Evolutionary conservation across 2,797 vertebrate genomes (phyloP).

Genomic region (Periophthalmus magnuspinnatus): DNA sequence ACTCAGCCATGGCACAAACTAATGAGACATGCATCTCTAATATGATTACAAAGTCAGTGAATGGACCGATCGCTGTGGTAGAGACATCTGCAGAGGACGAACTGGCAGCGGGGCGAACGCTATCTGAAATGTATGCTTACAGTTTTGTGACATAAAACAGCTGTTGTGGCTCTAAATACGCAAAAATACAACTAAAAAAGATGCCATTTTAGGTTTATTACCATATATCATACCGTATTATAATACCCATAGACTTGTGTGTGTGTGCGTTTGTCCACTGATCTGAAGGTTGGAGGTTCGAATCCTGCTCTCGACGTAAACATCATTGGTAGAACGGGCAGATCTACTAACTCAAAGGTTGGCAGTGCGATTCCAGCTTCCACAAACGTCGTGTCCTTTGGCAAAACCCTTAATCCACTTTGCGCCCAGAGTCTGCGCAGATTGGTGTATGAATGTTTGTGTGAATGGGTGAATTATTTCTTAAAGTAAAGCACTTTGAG

Average conservation of each 20-base stretch:
- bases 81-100: constrained; percentile 50
- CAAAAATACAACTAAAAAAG: background rate
- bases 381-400: too few relatives aligned
- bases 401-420: too few relatives aligned
- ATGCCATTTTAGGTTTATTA: background rate
- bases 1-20: constrained; percentile 74
- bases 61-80: constrained; percentile 22
- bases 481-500: too few relatives aligned
- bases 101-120: constrained; percentile 27
- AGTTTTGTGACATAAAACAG: background rate
- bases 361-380: too few relatives aligned
- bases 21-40: constrained; percentile 74
- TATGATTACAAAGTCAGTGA: constrained; percentile 74
- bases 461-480: too few relatives aligned
- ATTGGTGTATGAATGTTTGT: too few relatives aligned
- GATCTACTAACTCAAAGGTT: too few relatives aligned
- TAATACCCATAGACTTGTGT: background rate
- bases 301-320: too few relatives aligned
- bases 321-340: too few relatives aligned
- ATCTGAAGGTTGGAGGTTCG: too few relatives aligned
- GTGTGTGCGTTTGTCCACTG: too few relatives aligned
- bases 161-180: background rate
- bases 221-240: background rate
- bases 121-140: background rate
- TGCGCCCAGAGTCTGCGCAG: too few relatives aligned